These are phyloP conservation scores for Pammene fasciana DNA, from an alignment of 2,888 invertebrate genomes.

Conservation along the genomic window DNA sequence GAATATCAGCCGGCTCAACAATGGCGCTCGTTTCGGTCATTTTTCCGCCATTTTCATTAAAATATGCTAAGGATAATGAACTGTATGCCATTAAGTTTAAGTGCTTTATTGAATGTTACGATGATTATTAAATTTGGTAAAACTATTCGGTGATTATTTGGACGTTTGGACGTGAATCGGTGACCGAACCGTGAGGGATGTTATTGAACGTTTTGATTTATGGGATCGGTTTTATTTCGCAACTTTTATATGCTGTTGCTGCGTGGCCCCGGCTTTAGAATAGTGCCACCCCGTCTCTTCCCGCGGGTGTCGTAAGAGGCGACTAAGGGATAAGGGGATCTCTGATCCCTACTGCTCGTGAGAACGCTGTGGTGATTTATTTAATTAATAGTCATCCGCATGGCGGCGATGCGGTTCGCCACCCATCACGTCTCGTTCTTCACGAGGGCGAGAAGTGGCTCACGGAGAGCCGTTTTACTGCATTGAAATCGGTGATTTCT, in stretches of 20 bases:
- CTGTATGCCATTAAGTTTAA: neutral
- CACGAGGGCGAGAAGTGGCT: too few species aligned
- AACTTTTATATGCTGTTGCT: neutral
- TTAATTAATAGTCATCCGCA: too few species aligned
- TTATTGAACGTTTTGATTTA: slow-evolving; percentile 26
- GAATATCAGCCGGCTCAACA: slow-evolving; percentile 18
- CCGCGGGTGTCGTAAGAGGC: too few species aligned
- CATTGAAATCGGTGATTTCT: too few species aligned
- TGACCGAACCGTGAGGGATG: slow-evolving; percentile 22
- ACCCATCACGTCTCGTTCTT: too few species aligned
- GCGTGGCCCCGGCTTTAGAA: too few species aligned
- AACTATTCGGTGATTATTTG: slow-evolving; percentile 22
- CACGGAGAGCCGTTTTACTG: too few species aligned
- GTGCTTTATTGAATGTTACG: neutral
- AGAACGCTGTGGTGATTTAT: too few species aligned
- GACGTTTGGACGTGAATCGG: slow-evolving; percentile 11
- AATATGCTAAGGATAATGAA: neutral
- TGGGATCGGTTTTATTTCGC: neutral
- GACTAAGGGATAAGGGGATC: too few species aligned
- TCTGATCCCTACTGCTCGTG: too few species aligned
- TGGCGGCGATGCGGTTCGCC: too few species aligned
- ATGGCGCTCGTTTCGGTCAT: slow-evolving; percentile 23
- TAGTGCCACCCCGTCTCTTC: too few species aligned
- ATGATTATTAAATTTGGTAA: slow-evolving; percentile 6
- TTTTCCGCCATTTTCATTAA: slow-evolving; percentile 25